phyloP scores from a whole-genome alignment of 2,113 vertebrate species.

The Melanerpes formicivorus region DNA sequence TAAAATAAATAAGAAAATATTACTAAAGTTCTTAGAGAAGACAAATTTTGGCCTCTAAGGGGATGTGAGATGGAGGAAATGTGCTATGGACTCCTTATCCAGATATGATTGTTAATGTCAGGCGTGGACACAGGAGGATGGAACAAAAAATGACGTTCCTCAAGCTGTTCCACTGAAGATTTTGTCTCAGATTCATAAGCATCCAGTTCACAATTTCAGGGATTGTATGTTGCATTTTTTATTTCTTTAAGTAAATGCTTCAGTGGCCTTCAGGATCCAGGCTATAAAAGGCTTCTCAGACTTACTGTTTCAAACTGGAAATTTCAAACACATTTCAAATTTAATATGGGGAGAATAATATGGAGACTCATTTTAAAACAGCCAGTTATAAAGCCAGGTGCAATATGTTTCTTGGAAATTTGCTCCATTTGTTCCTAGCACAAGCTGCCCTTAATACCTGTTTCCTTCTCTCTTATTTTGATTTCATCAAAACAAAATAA shows the following conservation, averaged over 20 bases:
- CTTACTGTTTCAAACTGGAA: background rate
- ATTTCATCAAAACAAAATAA: background rate
- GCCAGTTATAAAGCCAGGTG: background rate
- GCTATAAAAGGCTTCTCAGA: background rate
- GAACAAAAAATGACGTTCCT: background rate
- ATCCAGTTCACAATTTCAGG: background rate
- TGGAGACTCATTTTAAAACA: background rate
- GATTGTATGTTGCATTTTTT: background rate
- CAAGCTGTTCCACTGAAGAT: accelerated
- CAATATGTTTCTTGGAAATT: background rate
- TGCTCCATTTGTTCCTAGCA: background rate
- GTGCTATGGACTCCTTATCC: background rate
- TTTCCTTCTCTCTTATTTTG: background rate
- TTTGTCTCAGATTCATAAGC: background rate
- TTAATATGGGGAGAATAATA: background rate
- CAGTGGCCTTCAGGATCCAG: background rate
- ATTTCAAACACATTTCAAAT: background rate
- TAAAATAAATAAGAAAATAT: background rate
- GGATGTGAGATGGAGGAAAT: background rate
- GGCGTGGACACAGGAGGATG: background rate
- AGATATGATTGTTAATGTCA: accelerated
- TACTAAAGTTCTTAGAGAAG: background rate
- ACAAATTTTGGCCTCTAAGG: background rate
- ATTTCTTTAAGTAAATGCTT: background rate
- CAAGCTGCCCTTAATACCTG: background rate